Evolutionary conservation across 2,888 invertebrate species (phyloP).

Genomic region (Choristoneura rosaceana): DNA sequence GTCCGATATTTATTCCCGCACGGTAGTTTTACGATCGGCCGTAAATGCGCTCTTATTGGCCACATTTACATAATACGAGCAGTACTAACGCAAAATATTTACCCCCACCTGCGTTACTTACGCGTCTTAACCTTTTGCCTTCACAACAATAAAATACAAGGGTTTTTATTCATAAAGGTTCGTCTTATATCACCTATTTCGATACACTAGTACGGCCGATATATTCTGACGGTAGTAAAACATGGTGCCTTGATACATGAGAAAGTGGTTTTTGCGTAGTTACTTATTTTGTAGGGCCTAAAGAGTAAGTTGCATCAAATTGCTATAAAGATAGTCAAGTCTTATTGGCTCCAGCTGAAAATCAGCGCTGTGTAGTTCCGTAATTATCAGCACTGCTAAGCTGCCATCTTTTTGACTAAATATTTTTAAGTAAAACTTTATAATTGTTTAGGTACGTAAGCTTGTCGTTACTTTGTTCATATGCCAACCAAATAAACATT

Average conservation of each 20-base stretch:
- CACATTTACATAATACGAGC: conserved; percentile 34
- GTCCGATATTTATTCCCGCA: conserved; percentile 41
- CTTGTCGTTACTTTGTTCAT: too few relatives aligned
- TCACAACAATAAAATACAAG: conserved; percentile 30
- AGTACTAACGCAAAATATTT: conserved; percentile 40
- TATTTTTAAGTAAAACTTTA: too few relatives aligned
- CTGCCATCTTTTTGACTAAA: too few relatives aligned
- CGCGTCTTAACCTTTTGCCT: conserved; percentile 38
- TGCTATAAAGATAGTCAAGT: too few relatives aligned
- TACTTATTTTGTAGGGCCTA: too few relatives aligned
- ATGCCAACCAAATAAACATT: too few relatives aligned
- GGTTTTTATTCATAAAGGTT: conserved; percentile 24
- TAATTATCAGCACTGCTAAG: too few relatives aligned
- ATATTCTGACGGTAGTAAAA: not conserved
- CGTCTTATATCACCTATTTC: not conserved
- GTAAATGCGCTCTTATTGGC: conserved; percentile 40
- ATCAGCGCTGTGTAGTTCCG: too few relatives aligned
- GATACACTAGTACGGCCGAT: not conserved
- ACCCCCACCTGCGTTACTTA: conserved; percentile 39
- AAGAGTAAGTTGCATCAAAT: too few relatives aligned
- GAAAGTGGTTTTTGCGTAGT: too few relatives aligned
- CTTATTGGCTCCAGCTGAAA: too few relatives aligned
- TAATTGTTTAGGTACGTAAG: too few relatives aligned
- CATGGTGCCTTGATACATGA: not conserved
- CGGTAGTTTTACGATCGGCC: conserved; percentile 38